These are phyloP conservation scores for Pocillopora verrucosa DNA, from an alignment of 64 coral and sea anemone genomes.

Conservation along the genomic window DNA sequence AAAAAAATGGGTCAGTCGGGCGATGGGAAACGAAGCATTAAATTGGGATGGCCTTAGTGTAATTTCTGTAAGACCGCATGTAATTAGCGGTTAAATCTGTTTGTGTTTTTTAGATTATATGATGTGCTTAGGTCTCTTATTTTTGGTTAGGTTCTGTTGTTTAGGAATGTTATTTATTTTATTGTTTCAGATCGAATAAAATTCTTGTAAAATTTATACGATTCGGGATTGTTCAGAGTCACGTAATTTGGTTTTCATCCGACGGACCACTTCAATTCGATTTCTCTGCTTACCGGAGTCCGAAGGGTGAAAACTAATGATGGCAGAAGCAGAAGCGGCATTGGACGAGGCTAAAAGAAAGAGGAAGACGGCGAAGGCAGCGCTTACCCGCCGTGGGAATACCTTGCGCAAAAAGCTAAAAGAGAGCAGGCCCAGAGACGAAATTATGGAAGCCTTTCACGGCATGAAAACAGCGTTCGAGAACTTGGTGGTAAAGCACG, in stretches of 20 bases:
- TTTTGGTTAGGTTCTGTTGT: too few species aligned
- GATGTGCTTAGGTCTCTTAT: too few species aligned
- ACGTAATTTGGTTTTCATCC: too few species aligned
- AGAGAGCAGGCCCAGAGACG: slow-evolving; percentile 29
- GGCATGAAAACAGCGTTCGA: slow-evolving; percentile 32
- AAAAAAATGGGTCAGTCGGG: slow-evolving; percentile 51
- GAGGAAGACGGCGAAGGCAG: slow-evolving; percentile 50
- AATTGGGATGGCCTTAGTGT: neutral
- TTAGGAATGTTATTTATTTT: too few species aligned
- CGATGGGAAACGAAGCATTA: slow-evolving; percentile 42
- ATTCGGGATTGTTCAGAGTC: neutral
- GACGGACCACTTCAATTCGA: neutral
- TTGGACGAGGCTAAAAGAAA: slow-evolving; percentile 44
- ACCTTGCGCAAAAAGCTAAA: slow-evolving; percentile 36
- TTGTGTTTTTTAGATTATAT: too few species aligned
- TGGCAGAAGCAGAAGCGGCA: neutral
- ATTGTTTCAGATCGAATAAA: too few species aligned
- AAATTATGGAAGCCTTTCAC: slow-evolving; percentile 28
- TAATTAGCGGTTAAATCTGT: too few species aligned
- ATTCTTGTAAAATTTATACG: too few species aligned
- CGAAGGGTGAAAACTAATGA: slow-evolving; percentile 13
- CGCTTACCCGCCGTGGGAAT: slow-evolving; percentile 56
- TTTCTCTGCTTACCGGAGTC: slow-evolving; percentile 7
- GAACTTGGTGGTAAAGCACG: slow-evolving; percentile 39
- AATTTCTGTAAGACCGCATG: too few species aligned